Percentiles rank a stretch among this genome's conserved stretches.
Conservation (phyloP, 2,888 invertebrate genomes). For the Melanostoma scalare region DNA sequence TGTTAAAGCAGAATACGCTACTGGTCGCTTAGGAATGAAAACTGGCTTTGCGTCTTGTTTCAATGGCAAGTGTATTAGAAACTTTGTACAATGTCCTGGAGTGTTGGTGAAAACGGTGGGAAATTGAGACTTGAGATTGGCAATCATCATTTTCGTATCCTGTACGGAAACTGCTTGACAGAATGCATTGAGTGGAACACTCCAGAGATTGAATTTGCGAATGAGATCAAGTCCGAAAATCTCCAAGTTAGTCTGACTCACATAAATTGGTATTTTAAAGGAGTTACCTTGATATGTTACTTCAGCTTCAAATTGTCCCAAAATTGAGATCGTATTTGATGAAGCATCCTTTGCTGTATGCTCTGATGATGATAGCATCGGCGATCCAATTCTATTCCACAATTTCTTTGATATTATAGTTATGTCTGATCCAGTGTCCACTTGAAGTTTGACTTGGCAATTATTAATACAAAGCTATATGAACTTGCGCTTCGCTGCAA, state of each 20-base stretch:
- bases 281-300: not conserved
- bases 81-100: constrained; percentile 41
- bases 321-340: constrained; percentile 17
- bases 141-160: not conserved
- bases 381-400: constrained; percentile 48
- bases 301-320: not conserved
- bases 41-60: constrained; percentile 44
- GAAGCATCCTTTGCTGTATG: constrained; percentile 22
- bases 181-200: not conserved
- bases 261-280: not conserved
- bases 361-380: not conserved
- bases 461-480: not conserved
- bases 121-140: constrained; percentile 6
- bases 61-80: constrained; percentile 43
- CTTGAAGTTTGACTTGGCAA: constrained; percentile 34
- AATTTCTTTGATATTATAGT: constrained; percentile 47
- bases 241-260: constrained; percentile 7
- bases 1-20: constrained; percentile 54
- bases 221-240: constrained; percentile 2
- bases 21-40: constrained; percentile 43
- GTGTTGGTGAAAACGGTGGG: constrained; percentile 9
- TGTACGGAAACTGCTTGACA: not conserved
- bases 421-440: constrained; percentile 46
- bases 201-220: not conserved
- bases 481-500: too few relatives aligned